Evolutionary conservation across 2,797 vertebrate species (phyloP), one percentile per base, ranked within the genome.

Genomic region (Chelmon rostratus): DNA sequence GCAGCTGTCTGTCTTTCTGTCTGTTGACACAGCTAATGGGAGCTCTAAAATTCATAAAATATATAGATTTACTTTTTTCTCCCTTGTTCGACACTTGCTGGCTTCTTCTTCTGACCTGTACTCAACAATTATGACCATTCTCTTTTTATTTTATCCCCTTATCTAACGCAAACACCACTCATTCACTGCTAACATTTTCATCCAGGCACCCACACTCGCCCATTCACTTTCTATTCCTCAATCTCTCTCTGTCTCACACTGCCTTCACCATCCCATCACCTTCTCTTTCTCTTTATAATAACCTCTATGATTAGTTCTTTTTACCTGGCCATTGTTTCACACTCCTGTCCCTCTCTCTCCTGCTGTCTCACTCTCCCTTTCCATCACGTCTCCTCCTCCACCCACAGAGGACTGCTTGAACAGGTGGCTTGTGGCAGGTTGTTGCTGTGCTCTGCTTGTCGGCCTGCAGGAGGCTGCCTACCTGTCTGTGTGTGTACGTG

Each of bases 381-480:
- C 80, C 63, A 86, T 91, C 87, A 90, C 50, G 78, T 37, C 83
- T 84, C 77, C 46, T 77, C 76, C 79, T 89, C 67, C 83, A 61
- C 85, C 85, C 73, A 47, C 83, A 18, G 82, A 79, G 82, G 73
- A 66, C 81, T 77, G 69, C 61, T 81, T 72, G 90, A 94, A 91
- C 93, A 94, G 93, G 94, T 95, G 94, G 92, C 85, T 83, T 65
- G 83, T 90, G 89, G 91, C 90, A 92, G 91, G 88, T 87, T 88
- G 89, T 80, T 79, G 85, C 88, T 84, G 90, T 73, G 92, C 89
- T 91, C 91, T 86, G 91, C 89, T 91, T 91, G 91, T 85, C 82
- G 88, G 84, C 83, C 91, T 75, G 85, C 89, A 88, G 90, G 91
- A 90, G 82, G 84, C 80, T 87, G 82, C 74, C 78, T 84, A 79